Evolutionary conservation across 1,140 invertebrate species (phyloP), one percentile per base, ranked within the genome.

Genomic region (Drosophila navojoa): DNA sequence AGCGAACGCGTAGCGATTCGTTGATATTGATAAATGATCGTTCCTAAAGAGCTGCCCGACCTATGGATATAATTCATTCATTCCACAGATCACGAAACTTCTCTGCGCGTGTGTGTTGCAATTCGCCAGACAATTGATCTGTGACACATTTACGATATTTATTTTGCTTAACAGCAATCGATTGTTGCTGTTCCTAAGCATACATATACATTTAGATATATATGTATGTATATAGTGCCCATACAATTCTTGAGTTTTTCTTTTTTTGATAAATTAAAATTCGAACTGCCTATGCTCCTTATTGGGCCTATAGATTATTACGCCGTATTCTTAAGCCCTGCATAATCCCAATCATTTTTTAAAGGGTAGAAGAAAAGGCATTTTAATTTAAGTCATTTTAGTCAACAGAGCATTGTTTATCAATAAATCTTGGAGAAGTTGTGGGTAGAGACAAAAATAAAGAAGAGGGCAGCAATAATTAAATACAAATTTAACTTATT

Each of bases 11-110:
- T 5, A 50, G 16, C 54, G 55, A 55, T 45, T 68, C 52, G 52
- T 67, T 75, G 69, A 79, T 81, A 87, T 87, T 86, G 81, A 86
- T 87, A 87, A 86, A 86, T 86, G 81, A 86, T 86, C 79, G 61
- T 42, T 55, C 64, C 64, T 69, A 73, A 73, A 73, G 57, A 69
- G 64, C 64, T 32, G 38, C 38, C 16, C 57, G 16, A 19, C 58
- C 50, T n/a, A 62, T 49, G 60, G 11, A 61, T 49, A 47, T 29
- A 55, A 45, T 15, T 70, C 67, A 16, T 19, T 55, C 25, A 16
- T 19, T 55, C 25, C 5, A 25, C 13, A 61, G 38, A 45, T 40
- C 55, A 16, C 55, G 47, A 29, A 44, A 61, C 19, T 40, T 19
- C 35, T 11, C 1, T 11, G 35, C 3, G 35, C 35, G 54, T 59